phyloP scores from a whole-genome alignment of 2,797 vertebrate genomes.

The Falco biarmicus region DNA sequence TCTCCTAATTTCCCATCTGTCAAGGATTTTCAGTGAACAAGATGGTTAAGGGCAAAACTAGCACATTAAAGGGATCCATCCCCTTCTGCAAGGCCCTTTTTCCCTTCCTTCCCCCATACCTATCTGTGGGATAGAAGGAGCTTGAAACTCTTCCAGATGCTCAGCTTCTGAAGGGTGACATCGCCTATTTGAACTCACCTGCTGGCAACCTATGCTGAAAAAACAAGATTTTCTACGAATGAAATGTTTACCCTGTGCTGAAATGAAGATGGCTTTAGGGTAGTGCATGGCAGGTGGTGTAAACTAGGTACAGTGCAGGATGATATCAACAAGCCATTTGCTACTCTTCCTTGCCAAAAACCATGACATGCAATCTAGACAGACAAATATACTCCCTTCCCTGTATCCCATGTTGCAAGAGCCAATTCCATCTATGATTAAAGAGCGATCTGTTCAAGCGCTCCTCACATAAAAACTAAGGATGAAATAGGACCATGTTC shows the following conservation, averaged over 20 bases:
- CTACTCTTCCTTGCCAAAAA: not conserved
- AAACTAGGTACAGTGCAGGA: not conserved
- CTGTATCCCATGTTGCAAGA: accelerated
- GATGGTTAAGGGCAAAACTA: not conserved
- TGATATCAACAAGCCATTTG: not conserved
- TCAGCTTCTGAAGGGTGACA: not conserved
- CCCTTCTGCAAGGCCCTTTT: not conserved
- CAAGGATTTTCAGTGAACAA: not conserved
- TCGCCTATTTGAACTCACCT: not conserved
- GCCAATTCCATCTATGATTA: not conserved
- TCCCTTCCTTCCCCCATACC: not conserved
- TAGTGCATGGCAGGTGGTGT: not conserved
- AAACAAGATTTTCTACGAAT: not conserved
- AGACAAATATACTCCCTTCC: not conserved
- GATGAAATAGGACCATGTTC: not conserved
- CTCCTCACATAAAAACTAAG: not conserved
- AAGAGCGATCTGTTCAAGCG: not conserved
- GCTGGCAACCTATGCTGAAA: not conserved
- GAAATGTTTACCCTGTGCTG: not conserved
- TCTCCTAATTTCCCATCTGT: not conserved
- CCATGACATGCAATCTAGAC: accelerated
- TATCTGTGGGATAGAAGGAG: not conserved
- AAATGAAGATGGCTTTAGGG: not conserved
- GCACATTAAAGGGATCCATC: not conserved
- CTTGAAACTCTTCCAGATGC: not conserved